Conservation (phyloP, 1,140 invertebrate species). For the Lepidurus packardi region DNA sequence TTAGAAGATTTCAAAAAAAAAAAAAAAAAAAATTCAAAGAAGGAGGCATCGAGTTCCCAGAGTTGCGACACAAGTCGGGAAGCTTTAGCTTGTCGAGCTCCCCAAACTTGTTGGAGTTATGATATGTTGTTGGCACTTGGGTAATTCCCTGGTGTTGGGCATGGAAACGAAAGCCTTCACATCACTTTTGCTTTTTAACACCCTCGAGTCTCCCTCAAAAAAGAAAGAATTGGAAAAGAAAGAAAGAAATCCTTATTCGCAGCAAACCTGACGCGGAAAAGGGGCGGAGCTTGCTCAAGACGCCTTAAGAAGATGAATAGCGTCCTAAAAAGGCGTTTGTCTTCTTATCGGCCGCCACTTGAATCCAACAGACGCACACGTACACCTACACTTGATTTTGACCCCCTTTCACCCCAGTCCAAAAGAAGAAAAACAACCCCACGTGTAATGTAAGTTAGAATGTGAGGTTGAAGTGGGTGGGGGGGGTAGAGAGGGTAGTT, state of each 20-base stretch:
- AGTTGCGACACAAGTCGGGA: background rate
- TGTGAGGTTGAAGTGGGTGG: background rate
- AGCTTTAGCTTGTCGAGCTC: background rate
- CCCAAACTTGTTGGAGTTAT: background rate
- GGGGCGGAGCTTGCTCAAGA: background rate
- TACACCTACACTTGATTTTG: background rate
- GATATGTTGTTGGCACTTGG: background rate
- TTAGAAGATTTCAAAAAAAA: too few species aligned
- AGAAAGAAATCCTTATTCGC: background rate
- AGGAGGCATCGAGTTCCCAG: too few species aligned
- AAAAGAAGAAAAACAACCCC: background rate
- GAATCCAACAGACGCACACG: constrained; percentile 7
- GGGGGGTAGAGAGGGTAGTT: background rate
- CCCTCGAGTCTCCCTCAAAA: background rate
- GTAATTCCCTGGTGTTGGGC: background rate
- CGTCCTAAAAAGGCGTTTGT: constrained; percentile 1
- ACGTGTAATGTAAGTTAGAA: background rate
- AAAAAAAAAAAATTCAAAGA: too few species aligned
- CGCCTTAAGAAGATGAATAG: background rate
- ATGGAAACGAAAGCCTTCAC: background rate
- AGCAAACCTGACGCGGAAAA: background rate
- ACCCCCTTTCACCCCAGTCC: background rate
- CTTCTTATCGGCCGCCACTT: constrained; percentile 4
- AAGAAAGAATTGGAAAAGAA: background rate
- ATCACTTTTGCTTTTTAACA: background rate